phyloP scores from a whole-genome alignment of 2,797 vertebrate species.

The Pitangus sulphuratus region DNA sequence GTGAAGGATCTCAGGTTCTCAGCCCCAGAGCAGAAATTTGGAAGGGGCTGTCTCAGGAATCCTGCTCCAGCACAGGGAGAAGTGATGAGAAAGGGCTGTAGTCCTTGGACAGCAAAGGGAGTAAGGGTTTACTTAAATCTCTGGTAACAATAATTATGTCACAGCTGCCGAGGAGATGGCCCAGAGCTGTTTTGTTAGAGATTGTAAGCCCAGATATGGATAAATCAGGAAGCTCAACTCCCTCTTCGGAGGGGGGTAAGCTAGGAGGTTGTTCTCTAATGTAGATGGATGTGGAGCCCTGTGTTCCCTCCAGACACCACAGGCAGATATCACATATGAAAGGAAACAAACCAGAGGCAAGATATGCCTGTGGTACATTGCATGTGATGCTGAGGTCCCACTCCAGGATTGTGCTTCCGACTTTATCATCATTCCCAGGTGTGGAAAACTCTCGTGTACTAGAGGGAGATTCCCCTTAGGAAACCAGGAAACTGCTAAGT shows the following conservation, averaged over 20 bases:
- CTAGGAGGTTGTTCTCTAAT: neutral
- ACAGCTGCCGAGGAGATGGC: neutral
- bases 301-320: neutral
- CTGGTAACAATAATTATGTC: slow-evolving; percentile 25
- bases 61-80: neutral
- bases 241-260: neutral
- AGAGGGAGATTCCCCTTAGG: neutral
- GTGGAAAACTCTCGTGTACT: rapidly evolving
- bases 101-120: neutral
- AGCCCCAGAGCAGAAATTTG: neutral
- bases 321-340: neutral
- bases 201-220: neutral
- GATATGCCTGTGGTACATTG: neutral
- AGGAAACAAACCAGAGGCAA: neutral
- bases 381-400: neutral
- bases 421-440: neutral
- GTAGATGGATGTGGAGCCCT: neutral
- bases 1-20: neutral
- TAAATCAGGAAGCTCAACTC: neutral
- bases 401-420: neutral
- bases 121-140: neutral
- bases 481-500: neutral
- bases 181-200: slow-evolving; percentile 7
- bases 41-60: neutral
- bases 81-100: neutral